A percentile compares a stretch with the other conserved stretches of the same genome.
These are phyloP conservation scores for Agapornis canus DNA, from an alignment of 2,797 vertebrate species.

Conservation along the genomic window DNA sequence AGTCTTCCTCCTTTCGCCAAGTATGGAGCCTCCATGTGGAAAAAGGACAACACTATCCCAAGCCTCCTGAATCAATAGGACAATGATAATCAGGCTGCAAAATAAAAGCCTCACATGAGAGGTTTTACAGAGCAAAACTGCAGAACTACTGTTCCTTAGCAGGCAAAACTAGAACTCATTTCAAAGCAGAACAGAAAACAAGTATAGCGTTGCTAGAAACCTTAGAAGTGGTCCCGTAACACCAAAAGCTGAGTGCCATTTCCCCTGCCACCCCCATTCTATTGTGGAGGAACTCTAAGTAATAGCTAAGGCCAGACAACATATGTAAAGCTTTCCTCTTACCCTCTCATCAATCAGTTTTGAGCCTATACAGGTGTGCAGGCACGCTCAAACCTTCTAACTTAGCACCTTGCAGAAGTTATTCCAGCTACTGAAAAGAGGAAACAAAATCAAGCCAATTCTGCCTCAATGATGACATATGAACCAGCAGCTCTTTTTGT, in stretches of 20 bases:
- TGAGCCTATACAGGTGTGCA: background rate
- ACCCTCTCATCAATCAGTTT: rapidly evolving
- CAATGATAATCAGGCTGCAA: background rate
- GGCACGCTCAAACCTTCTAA: background rate
- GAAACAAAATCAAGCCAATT: background rate
- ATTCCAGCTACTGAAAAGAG: background rate
- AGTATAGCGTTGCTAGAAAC: background rate
- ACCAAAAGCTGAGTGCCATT: background rate
- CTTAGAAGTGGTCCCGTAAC: rapidly evolving
- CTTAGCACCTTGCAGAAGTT: background rate
- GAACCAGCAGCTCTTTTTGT: background rate
- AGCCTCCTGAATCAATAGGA: background rate
- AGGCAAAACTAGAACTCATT: background rate
- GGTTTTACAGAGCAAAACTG: background rate
- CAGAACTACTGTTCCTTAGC: background rate
- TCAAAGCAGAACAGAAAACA: background rate
- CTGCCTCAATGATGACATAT: background rate
- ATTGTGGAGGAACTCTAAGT: background rate
- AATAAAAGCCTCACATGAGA: background rate
- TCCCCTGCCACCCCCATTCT: too few species aligned
- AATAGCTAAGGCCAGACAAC: background rate
- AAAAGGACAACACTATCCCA: background rate
- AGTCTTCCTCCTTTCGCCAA: background rate
- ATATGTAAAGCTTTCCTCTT: background rate
- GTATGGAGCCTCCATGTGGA: rapidly evolving